Base-by-base conservation (phyloP, 1,140 invertebrate genomes). In the Sitobion miscanthi region DNA sequence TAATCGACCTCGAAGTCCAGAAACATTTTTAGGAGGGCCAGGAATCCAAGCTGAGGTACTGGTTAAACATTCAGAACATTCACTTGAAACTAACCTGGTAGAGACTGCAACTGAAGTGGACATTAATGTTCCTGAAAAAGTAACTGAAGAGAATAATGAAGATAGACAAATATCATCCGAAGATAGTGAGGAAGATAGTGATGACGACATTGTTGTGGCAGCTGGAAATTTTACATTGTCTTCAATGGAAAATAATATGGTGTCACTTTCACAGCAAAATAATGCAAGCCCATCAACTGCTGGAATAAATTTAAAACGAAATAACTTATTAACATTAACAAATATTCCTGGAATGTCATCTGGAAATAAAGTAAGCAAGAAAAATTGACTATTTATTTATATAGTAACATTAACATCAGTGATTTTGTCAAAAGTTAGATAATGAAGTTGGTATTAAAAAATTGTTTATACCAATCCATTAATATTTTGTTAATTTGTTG, bases 161-260 rank as follows among this genome's bases (percentile, higher is more conserved):
- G 96, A 96, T 94, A 96, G 96, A 6, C 95, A 96, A 94, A 96
- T 96, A 94, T 96, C 97, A 57, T 97, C 97, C 93, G 96, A 96
- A 11, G 97, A 97, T 94, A 96, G 96, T 0, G 96, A 96, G 62
- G 97, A 96, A n/a, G 97, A 98, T 94, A 96, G 96, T 5, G 97
- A 97, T 94, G 97, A 97, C 94, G 97, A 98, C 94, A 97, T 98
- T 2, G 97, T 98, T 95, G 97, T 98, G 91, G 97, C 97, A 1
- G 98, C 98, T 94, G 97, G 97, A 0, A 97, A 98, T 95, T 97
- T 98, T 62, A 93, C 91, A 9, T 38, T 93, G n/a, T 93, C 91
- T 93, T 82, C 91, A 23, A 85, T 93, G 35, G 91, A 98, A 98
- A 95, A 96, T 97, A 0, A 96, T 96, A 38, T 95, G 97, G 4